Evolutionary conservation across 2,113 vertebrate species (phyloP), one percentile per base, ranked within the genome.

Genomic region (Oncorhynchus clarkii): DNA sequence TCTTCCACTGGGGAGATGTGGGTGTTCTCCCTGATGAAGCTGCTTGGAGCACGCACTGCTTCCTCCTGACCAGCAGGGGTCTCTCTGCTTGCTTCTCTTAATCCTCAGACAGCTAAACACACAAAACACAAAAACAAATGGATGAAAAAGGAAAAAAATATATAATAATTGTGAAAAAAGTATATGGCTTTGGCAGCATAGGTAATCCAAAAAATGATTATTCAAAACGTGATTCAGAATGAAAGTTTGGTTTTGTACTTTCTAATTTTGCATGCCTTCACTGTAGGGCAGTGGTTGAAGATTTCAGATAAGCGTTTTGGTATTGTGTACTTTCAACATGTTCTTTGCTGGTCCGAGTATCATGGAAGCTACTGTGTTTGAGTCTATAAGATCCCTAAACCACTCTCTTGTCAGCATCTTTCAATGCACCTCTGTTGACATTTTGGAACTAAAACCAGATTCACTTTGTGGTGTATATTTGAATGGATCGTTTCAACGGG

Each of bases 241-340:
- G 49, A 51, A 7, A 34, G 34, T 34, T 16, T 84, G 70, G 67
- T 85, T 85, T 73, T 87, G 83, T 62, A 78, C 34, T 76, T 74
- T 51, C 68, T 72, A 67, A 70, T 85, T 83, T 81, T 74, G 75
- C 57, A 77, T 70, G 16, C 81, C 77, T 83, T 91, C 76, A 82
- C 20, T 70, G 82, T 57, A 81, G 83, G 72, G 78, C 84, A n/a
- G 54, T 48, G 74, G 81, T 84, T 78, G 45, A 81, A 86, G 79
- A 86, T 83, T 87, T 82, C 80, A 78, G 73, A 89, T 86, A 85
- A 88, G 86, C 85, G 89, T 90, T 85, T 91, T 75, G 77, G 70
- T 81, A 76, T 72, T 78, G 81, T 84, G 76, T 73, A 82, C 84
- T 79, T 62, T 76, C 70, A 75, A 81, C 60, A 66, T 24, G 71